phyloP scores from a whole-genome alignment of 2,113 vertebrate genomes.

The Morone chrysops region DNA sequence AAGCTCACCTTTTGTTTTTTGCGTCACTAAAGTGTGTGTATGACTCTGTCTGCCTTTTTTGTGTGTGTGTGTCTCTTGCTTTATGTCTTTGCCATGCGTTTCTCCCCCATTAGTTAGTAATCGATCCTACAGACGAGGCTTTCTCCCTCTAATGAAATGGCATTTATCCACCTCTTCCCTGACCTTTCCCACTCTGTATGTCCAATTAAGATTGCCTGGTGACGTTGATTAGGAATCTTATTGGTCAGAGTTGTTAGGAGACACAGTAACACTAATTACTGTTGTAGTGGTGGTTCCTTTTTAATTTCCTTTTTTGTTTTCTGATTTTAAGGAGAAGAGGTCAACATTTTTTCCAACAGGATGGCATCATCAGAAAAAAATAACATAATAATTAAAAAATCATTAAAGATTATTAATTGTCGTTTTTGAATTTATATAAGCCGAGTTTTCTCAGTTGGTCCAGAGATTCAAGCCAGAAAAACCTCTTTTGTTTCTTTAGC shows the following conservation, averaged over 20 bases:
- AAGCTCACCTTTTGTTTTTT: not conserved
- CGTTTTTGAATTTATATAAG: too few species aligned
- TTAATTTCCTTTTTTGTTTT: constrained; percentile 46
- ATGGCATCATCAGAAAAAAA: not conserved
- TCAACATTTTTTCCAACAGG: not conserved
- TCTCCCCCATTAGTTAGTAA: constrained; percentile 70
- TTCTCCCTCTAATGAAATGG: constrained; percentile 81
- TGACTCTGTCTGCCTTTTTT: not conserved
- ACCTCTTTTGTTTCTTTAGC: not conserved
- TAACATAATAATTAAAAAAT: not conserved
- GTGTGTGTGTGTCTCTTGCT: not conserved
- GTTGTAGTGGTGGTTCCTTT: constrained; percentile 22
- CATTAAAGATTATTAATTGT: not conserved
- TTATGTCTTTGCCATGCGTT: constrained; percentile 13
- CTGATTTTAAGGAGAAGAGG: constrained; percentile 10
- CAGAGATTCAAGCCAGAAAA: not conserved
- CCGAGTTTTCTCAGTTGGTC: not conserved
- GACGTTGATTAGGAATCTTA: constrained; percentile 73
- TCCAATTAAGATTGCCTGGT: constrained; percentile 74
- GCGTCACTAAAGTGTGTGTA: not conserved
- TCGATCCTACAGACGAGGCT: constrained; percentile 58
- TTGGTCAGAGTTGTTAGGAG: constrained; percentile 60
- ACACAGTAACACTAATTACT: constrained; percentile 58
- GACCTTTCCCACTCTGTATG: constrained; percentile 79
- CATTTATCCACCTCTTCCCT: constrained; percentile 77